Base-by-base conservation (phyloP, 1,140 invertebrate species). In the Sesamia nonagrioides region DNA sequence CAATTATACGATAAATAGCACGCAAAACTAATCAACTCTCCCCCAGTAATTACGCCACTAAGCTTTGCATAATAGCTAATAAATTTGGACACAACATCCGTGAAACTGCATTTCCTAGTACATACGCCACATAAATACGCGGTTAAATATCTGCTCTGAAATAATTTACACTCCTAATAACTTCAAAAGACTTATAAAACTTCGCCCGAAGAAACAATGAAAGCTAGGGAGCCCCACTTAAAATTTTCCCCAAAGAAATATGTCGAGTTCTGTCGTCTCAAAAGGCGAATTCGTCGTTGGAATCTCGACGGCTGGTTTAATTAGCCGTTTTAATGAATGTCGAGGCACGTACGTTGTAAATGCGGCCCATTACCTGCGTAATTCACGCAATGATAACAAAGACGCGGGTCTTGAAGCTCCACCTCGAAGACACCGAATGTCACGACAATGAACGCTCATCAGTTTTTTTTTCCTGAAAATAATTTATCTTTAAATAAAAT, bases 241-340 rank as follows among this genome's bases (percentile, higher is more conserved):
- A 89, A 88, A 89, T 86, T 86, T 88, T 80, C 85, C 78, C 79
- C 63, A 84, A 88, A 88, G 86, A 93, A 93, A 89, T 89, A 86
- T 86, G 88, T 88, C 89, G 89, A 86, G 84, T 83, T 83, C 82
- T 82, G 72, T 80, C 85, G 82, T 84, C 84, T 84, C 81, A 76
- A 61, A 83, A 86, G 83, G 88, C 81, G 84, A 83, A 88, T 89
- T 89, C 86, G 87, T 87, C 79, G 81, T 82, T 73, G 88, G 90
- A 93, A 91, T 92, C 88, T 90, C 86, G 83, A 84, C 85, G 85
- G 85, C 82, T 82, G 84, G 86, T 92, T 91, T 93, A 93, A 93
- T 93, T 92, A 92, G 89, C 85, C 84, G 78, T 81, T 85, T 86
- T 91, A 92, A 93, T 92, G 90, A 93, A 93, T 93, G 91, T 92